Percentiles rank a stretch among this genome's conserved stretches.
Evolutionary conservation across 1,140 invertebrate genomes (phyloP).

Genomic region (Platyscapa corneri): DNA sequence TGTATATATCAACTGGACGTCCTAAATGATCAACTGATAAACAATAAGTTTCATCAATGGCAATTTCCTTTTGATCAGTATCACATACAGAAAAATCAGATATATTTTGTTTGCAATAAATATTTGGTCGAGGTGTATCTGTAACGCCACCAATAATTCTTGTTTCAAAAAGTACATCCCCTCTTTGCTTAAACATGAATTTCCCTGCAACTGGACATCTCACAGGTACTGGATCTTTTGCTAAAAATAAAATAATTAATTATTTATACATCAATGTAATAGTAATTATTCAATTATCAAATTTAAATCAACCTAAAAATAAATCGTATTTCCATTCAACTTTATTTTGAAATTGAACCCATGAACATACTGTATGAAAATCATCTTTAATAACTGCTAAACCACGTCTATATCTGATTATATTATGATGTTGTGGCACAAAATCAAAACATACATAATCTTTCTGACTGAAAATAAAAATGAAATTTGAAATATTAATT

Average conservation of each 20-base stretch:
- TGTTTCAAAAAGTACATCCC: constrained; percentile 91
- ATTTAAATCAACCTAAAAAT: constrained; percentile 78
- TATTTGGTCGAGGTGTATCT: constrained; percentile 91
- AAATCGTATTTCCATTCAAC: constrained; percentile 92
- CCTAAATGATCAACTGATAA: constrained; percentile 96
- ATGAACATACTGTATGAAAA: constrained; percentile 94
- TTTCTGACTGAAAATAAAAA: constrained; percentile 83
- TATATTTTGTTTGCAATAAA: constrained; percentile 94
- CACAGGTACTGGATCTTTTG: constrained; percentile 93
- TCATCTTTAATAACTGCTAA: constrained; percentile 91
- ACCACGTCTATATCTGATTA: constrained; percentile 94
- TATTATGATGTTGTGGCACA: constrained; percentile 94
- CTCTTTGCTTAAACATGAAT: constrained; percentile 93
- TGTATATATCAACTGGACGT: constrained; percentile 94
- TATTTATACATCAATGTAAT: constrained; percentile 6
- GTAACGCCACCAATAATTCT: constrained; percentile 96
- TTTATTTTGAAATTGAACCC: constrained; percentile 92
- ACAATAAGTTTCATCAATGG: constrained; percentile 96
- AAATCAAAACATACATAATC: constrained; percentile 99
- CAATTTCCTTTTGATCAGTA: constrained; percentile 93
- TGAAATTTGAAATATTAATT: constrained; percentile 12
- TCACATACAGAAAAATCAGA: constrained; percentile 96
- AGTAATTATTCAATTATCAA: background rate
- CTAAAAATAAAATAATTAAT: constrained; percentile 72
- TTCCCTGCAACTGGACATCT: constrained; percentile 97